Base-by-base conservation (phyloP, 2,888 invertebrate species). In the Dasypogon diadema region DNA sequence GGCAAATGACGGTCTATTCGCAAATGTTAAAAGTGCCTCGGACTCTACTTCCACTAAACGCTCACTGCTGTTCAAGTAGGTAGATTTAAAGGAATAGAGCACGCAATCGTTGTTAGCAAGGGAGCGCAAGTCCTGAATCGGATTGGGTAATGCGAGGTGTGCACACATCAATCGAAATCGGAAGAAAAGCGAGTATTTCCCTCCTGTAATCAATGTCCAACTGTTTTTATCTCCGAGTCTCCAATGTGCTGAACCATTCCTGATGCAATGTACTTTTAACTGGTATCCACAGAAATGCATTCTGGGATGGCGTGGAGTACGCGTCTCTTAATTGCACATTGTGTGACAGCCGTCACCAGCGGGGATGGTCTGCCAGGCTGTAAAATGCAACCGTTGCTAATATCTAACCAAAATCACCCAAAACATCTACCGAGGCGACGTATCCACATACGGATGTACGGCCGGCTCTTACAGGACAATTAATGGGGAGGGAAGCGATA, bases 311-410 rank as follows among this genome's bases (percentile, higher is more conserved):
- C 55, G 18, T n/a, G 12, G 65, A 42, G 26, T 46, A 56, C 48
- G 56, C 72, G 72, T 76, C 76, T 73, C 56, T 60, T 76, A 76
- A 76, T 76, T 76, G 76, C 76, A 72, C 58, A 72, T 76, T 76
- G 72, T 72, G 60, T 72, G 76, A 76, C 76, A 76, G 72, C 60
- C 46, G 72, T 72, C 72, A 60, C 72, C 55, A 51, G 8, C 18
- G 65, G 75, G 46, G 65, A 75, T 75, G 51, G 48, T 34, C 54
- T 26, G 30, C 54, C 56, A 65, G 58, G 70, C 70, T 75, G 46
- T 68, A 75, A 75, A 75, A 55, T 75, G 75, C 75, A 75, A 75
- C 70, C 75, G 75, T 56, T 75, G 75, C 75, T 75, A 70, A 75
- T 75, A 75, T 75, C 56, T 70, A 21, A 70, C 56, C 68, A 46